Percentiles rank a stretch among this genome's conserved stretches.
These are phyloP conservation scores for Corythoichthys intestinalis DNA, from an alignment of 2,113 vertebrate genomes.

Conservation along the genomic window DNA sequence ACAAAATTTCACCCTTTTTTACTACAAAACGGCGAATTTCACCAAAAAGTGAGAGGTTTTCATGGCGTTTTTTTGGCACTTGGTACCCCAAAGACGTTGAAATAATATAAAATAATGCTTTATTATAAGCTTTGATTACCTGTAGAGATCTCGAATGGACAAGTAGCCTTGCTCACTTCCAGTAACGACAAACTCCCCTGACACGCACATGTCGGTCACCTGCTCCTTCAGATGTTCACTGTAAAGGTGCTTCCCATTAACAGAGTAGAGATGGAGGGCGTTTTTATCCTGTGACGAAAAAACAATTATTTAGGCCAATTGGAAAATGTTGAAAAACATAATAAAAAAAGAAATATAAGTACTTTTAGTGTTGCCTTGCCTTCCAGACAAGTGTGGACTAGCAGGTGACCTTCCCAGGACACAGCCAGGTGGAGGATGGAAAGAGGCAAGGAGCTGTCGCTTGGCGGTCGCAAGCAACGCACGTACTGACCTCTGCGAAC, in stretches of 20 bases:
- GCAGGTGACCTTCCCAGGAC: constrained; percentile 91
- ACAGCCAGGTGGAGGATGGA: constrained; percentile 85
- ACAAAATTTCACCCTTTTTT: too few species aligned
- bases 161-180: constrained; percentile 92
- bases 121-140: constrained; percentile 65
- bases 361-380: constrained; percentile 92
- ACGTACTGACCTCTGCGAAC: constrained; percentile 88
- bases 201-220: constrained; percentile 87
- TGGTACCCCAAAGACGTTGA: too few species aligned
- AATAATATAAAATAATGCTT: neutral
- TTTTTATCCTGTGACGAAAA: constrained; percentile 83
- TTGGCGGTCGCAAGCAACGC: constrained; percentile 85
- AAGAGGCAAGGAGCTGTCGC: constrained; percentile 83
- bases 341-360: constrained; percentile 7
- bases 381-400: constrained; percentile 87
- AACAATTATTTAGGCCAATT: neutral
- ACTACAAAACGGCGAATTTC: too few species aligned
- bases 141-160: constrained; percentile 89
- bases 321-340: neutral
- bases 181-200: constrained; percentile 82
- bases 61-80: too few species aligned
- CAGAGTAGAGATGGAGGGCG: constrained; percentile 88
- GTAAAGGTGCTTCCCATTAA: constrained; percentile 88
- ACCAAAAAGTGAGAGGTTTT: too few species aligned
- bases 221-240: constrained; percentile 88